phyloP scores from a whole-genome alignment of 2,113 vertebrate genomes.

The Nicator chloris region DNA sequence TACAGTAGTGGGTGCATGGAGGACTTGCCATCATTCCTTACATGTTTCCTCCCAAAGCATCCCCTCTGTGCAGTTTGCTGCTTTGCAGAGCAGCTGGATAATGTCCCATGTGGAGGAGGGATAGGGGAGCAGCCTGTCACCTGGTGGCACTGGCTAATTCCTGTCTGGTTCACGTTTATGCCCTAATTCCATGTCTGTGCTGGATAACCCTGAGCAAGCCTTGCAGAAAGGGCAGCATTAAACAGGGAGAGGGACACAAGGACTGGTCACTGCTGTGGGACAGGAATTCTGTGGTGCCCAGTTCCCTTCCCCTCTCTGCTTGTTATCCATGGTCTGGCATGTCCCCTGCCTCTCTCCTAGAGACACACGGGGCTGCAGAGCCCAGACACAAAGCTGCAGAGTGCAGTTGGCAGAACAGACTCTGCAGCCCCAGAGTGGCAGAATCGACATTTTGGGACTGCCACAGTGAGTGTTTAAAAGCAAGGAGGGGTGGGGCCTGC shows the following conservation, averaged over 20 bases:
- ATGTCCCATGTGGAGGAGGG: neutral
- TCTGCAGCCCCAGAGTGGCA: too few relatives aligned
- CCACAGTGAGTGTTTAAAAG: neutral
- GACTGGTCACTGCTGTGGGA: neutral
- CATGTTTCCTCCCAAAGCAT: neutral
- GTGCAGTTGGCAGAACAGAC: neutral
- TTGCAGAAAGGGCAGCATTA: neutral
- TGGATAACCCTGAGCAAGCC: neutral
- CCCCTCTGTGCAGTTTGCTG: neutral
- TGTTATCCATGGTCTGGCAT: neutral
- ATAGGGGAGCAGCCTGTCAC: neutral
- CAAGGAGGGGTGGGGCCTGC: neutral
- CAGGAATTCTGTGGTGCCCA: too few relatives aligned
- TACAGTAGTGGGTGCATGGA: neutral
- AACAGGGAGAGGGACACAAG: neutral
- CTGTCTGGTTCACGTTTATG: neutral
- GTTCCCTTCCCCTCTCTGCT: neutral
- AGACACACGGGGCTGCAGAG: neutral
- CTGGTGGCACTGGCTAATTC: neutral
- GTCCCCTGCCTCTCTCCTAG: neutral
- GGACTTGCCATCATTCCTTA: neutral
- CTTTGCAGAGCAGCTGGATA: neutral
- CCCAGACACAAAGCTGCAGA: neutral
- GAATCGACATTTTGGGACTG: fast-evolving
- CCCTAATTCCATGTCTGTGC: neutral